These are phyloP conservation scores for Drosophila picticornis DNA, from an alignment of 2,888 invertebrate species.

Conservation along the genomic window DNA sequence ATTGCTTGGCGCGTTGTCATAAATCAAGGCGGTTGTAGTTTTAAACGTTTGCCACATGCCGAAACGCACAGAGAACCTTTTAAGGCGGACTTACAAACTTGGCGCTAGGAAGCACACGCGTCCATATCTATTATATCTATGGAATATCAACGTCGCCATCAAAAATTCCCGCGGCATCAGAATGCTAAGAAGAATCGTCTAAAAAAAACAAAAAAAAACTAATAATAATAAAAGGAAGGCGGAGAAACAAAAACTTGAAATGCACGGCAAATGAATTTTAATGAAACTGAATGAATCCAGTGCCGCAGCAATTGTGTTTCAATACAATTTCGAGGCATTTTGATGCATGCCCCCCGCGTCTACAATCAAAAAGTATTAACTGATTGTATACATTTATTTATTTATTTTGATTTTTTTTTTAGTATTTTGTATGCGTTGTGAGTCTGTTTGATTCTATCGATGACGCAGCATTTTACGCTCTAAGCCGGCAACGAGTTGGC, in stretches of 20 bases:
- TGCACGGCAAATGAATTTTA: constrained; percentile 68
- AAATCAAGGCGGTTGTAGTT: constrained; percentile 37
- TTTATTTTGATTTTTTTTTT: constrained; percentile 4
- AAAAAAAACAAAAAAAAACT: constrained; percentile 13
- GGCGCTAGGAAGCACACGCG: constrained; percentile 72
- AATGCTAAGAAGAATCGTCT: constrained; percentile 46
- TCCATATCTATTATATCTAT: constrained; percentile 21
- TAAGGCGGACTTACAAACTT: constrained; percentile 47
- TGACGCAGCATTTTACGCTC: constrained; percentile 19
- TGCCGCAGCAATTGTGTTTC: constrained; percentile 21
- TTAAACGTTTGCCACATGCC: constrained; percentile 32
- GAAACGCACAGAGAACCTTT: constrained; percentile 18
- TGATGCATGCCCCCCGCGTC: constrained; percentile 18
- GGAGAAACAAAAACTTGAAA: constrained; percentile 32
- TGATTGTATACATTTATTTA: constrained; percentile 2
- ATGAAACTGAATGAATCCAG: constrained; percentile 37
- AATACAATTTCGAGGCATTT: constrained; percentile 44
- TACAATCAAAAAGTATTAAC: constrained; percentile 19
- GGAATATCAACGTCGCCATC: constrained; percentile 43
- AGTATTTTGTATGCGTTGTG: constrained; percentile 57
- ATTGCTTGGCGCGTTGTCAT: constrained; percentile 10
- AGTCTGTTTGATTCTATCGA: constrained; percentile 13
- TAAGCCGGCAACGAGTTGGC: constrained; percentile 52
- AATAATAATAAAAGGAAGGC: not conserved
- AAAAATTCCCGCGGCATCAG: constrained; percentile 38